phyloP scores from a whole-genome alignment of 2,113 vertebrate genomes.

The Hippocampus zosterae region DNA sequence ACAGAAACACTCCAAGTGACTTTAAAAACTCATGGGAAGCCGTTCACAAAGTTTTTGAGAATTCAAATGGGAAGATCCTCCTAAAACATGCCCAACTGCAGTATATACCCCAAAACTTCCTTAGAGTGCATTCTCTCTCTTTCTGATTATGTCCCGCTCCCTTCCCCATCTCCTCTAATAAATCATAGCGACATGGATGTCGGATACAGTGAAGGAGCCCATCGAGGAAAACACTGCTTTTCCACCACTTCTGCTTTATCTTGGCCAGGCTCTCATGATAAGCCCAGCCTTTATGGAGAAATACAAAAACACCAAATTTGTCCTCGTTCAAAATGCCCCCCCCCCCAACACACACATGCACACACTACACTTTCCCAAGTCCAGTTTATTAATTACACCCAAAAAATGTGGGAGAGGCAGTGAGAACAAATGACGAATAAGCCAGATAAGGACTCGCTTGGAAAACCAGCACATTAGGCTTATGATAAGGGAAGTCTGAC shows the following conservation, averaged over 20 bases:
- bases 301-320: background rate
- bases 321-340: background rate
- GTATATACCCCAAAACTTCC: background rate
- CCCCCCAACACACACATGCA: background rate
- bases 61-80: background rate
- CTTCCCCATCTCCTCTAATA: slow-evolving; percentile 1
- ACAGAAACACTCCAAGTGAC: background rate
- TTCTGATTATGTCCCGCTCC: background rate
- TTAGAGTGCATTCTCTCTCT: background rate
- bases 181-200: slow-evolving; percentile 1
- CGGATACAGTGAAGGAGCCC: background rate
- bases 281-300: slow-evolving; percentile 3
- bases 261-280: slow-evolving; percentile 1
- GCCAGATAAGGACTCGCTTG: too few relatives aligned
- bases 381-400: slow-evolving; percentile 25
- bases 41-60: background rate
- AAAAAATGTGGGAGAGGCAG: background rate
- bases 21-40: background rate
- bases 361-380: background rate
- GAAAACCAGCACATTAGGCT: background rate
- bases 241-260: background rate
- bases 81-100: background rate
- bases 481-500: background rate
- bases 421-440: background rate
- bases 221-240: background rate